phyloP scores from a whole-genome alignment of 2,888 invertebrate genomes.

The Tryphoninae sp. region DNA sequence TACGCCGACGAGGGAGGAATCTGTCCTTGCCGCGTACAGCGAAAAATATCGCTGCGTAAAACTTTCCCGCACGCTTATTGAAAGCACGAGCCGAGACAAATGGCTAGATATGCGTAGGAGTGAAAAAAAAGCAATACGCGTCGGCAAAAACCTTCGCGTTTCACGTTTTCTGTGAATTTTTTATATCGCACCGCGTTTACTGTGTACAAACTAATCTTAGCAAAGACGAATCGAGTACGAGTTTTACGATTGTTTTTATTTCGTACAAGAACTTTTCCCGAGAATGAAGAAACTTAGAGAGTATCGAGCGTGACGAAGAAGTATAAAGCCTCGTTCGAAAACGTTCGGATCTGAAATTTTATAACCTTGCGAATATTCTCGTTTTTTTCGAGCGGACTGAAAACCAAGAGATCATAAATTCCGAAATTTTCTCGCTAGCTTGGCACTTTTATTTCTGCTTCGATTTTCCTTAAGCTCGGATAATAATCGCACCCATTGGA shows the following conservation, averaged over 20 bases:
- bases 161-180: slow-evolving; percentile 3
- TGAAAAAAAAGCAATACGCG: slow-evolving; percentile 1
- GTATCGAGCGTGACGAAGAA: neutral
- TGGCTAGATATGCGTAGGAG: neutral
- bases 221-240: neutral
- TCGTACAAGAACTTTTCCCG: neutral
- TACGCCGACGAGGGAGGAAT: slow-evolving; percentile 21
- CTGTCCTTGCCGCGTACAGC: neutral
- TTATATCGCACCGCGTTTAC: slow-evolving; percentile 19
- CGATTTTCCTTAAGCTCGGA: slow-evolving; percentile 4
- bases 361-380: slow-evolving; percentile 1
- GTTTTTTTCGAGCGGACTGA: neutral
- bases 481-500: slow-evolving; percentile 24
- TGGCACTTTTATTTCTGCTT: neutral
- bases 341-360: slow-evolving; percentile 19
- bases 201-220: slow-evolving; percentile 26
- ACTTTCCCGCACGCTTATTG: slow-evolving; percentile 6
- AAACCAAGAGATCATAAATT: slow-evolving; percentile 20
- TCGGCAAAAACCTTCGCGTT: neutral
- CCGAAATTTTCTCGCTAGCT: neutral
- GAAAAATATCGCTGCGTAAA: slow-evolving; percentile 12
- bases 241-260: neutral
- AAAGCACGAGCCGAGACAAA: neutral
- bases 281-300: neutral
- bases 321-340: neutral